Evolutionary conservation across 1,140 invertebrate species (phyloP).

Genomic region (Papilio xuthus): DNA sequence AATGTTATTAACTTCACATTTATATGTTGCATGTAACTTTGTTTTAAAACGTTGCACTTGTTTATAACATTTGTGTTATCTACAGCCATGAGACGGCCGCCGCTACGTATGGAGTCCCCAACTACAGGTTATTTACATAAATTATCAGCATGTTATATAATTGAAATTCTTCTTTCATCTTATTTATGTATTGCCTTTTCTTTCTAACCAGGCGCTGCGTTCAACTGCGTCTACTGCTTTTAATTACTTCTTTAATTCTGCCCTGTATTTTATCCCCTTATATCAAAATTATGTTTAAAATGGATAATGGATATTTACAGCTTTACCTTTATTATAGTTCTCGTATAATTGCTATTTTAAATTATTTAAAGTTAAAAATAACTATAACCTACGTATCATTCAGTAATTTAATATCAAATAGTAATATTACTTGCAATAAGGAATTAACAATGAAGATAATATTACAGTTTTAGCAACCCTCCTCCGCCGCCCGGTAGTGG

Average conservation of each 20-base stretch:
- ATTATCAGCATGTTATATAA: slow-evolving; percentile 6
- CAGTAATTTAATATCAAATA: neutral
- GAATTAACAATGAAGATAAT: slow-evolving; percentile 1
- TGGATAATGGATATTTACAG: neutral
- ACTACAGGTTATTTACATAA: slow-evolving; percentile 10
- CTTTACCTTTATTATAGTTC: neutral
- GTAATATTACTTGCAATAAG: neutral
- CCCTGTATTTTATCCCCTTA: too few species aligned
- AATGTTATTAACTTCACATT: slow-evolving; percentile 26
- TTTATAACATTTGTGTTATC: slow-evolving; percentile 46
- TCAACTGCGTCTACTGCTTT: neutral
- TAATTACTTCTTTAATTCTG: neutral
- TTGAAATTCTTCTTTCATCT: neutral
- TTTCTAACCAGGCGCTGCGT: neutral
- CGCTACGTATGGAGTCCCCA: neutral
- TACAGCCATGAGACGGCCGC: slow-evolving; percentile 41
- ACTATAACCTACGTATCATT: too few species aligned
- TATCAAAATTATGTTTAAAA: neutral
- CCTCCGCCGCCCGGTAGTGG: slow-evolving; percentile 61
- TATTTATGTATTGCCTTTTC: neutral
- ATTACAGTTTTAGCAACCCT: slow-evolving; percentile 72
- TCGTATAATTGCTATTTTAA: too few species aligned
- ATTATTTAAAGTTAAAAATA: too few species aligned
- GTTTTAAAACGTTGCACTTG: slow-evolving; percentile 28
- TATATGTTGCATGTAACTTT: slow-evolving; percentile 45